phyloP scores from a whole-genome alignment of 2,113 vertebrate genomes.

The Talpa occidentalis region DNA sequence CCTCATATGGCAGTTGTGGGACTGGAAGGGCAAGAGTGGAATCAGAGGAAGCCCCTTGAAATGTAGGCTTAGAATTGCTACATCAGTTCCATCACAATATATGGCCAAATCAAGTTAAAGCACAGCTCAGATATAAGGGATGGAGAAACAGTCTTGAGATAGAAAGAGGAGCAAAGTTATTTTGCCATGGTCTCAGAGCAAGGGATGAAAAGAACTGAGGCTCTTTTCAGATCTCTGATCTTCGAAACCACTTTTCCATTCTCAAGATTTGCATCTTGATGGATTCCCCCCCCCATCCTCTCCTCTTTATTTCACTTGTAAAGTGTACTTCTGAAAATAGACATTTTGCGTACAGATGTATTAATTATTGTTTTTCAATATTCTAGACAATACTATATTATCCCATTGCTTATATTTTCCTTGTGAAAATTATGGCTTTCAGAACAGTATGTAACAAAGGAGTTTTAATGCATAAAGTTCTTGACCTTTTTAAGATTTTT shows the following conservation, averaged over 20 bases:
- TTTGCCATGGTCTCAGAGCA: background rate
- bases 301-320: background rate
- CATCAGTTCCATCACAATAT: background rate
- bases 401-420: background rate
- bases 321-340: background rate
- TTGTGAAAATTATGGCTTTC: constrained; percentile 3
- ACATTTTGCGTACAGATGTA: background rate
- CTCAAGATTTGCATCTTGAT: background rate
- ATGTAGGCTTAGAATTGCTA: background rate
- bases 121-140: background rate
- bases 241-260: background rate
- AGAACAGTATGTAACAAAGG: background rate
- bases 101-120: background rate
- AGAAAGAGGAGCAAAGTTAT: background rate
- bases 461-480: background rate
- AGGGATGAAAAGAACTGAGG: background rate
- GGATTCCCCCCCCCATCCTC: background rate
- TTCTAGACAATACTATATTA: background rate
- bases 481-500: background rate
- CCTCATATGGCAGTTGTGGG: background rate
- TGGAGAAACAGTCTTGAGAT: background rate
- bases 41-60: background rate
- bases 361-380: background rate
- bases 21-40: background rate
- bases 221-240: background rate